A percentile compares a stretch with the other conserved stretches of the same genome.
phyloP scores from a whole-genome alignment of 2,888 invertebrate species.

The Ceramica pisi region DNA sequence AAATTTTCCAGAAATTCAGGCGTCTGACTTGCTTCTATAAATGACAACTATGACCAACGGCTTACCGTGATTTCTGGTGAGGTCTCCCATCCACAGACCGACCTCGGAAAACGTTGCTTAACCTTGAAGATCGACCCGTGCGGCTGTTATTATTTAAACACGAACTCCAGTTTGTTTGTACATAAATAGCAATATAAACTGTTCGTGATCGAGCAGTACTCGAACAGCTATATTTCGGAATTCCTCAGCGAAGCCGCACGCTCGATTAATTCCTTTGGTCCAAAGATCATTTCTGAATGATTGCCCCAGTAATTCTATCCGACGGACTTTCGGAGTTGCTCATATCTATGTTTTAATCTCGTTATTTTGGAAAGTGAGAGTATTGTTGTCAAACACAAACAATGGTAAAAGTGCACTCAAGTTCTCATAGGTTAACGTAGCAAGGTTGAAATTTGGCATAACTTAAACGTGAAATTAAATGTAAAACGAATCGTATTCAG shows the following conservation, averaged over 20 bases:
- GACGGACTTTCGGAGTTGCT: conserved; percentile 6
- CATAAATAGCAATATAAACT: conserved; percentile 4
- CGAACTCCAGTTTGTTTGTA: too few relatives aligned
- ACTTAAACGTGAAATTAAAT: conserved; percentile 32
- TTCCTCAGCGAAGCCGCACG: conserved; percentile 27
- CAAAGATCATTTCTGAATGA: conserved; percentile 52
- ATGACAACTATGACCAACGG: too few relatives aligned
- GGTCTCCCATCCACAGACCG: too few relatives aligned
- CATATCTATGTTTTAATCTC: conserved; percentile 39
- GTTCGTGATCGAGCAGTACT: conserved; percentile 7
- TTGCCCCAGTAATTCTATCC: conserved; percentile 35
- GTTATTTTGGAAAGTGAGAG: conserved; percentile 52
- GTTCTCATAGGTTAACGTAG: conserved; percentile 50
- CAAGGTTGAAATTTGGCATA: conserved; percentile 35
- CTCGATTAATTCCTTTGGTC: conserved; percentile 36
- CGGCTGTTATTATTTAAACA: too few relatives aligned
- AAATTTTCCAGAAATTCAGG: too few relatives aligned
- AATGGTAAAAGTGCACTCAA: conserved; percentile 56
- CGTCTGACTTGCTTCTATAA: too few relatives aligned
- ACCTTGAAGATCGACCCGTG: too few relatives aligned
- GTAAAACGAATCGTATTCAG: conserved; percentile 40
- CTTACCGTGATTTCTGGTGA: too few relatives aligned
- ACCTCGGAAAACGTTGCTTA: too few relatives aligned
- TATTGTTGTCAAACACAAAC: conserved; percentile 37
- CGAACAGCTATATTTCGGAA: conserved; percentile 19